These are phyloP conservation scores for Mongoloraphidia duomilia DNA, from an alignment of 2,888 invertebrate species.

Conservation along the genomic window DNA sequence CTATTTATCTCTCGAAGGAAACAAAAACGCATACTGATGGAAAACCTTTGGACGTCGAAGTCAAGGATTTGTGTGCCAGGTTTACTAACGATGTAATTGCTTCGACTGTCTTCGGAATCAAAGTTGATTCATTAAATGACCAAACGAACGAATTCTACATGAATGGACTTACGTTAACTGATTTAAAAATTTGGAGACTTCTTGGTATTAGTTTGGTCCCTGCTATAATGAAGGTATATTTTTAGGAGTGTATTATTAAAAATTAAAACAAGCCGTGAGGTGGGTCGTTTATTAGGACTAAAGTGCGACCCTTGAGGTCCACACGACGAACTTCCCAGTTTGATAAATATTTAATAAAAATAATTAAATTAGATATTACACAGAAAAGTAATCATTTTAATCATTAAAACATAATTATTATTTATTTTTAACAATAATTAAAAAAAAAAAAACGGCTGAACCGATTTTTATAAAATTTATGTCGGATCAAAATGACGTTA, in stretches of 20 bases:
- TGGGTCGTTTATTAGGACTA: too few relatives aligned
- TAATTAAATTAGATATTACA: too few relatives aligned
- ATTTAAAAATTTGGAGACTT: conserved; percentile 7
- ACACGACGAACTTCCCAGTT: too few relatives aligned
- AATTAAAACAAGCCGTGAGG: too few relatives aligned
- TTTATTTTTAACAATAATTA: too few relatives aligned
- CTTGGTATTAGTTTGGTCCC: neutral
- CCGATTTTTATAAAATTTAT: too few relatives aligned
- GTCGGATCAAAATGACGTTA: too few relatives aligned
- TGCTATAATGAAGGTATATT: neutral
- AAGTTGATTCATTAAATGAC: conserved; percentile 37
- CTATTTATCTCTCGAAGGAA: conserved; percentile 8
- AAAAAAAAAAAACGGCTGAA: too few relatives aligned
- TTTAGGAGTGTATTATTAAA: neutral
- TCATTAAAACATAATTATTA: too few relatives aligned
- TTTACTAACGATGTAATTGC: conserved; percentile 46
- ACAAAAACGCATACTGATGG: conserved; percentile 8
- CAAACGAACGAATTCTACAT: conserved; percentile 38
- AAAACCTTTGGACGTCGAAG: conserved; percentile 23
- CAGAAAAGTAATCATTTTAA: too few relatives aligned
- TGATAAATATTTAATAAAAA: too few relatives aligned
- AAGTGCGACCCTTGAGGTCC: too few relatives aligned
- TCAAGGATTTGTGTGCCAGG: conserved; percentile 34
- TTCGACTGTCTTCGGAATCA: conserved; percentile 38
- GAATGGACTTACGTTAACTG: conserved; percentile 20